Evolutionary conservation across 1,140 invertebrate species (phyloP), one percentile per base, ranked within the genome.

Genomic region (Mactra quadrangularis): DNA sequence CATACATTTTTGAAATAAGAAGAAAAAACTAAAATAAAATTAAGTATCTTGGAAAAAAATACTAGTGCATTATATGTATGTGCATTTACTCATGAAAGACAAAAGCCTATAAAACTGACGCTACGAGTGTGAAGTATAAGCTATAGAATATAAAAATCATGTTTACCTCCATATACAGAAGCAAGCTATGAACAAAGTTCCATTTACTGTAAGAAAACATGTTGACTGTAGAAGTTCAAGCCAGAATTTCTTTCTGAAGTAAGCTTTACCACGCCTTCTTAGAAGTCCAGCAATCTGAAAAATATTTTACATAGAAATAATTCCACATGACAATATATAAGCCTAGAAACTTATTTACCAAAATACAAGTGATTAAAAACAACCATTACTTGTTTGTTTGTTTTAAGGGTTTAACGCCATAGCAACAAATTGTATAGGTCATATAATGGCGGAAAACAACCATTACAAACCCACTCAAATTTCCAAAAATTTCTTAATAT

Each of bases 151-250:
- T 41, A 41, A 41, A 6, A 52, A 17, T 66, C 60, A 57, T 88
- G 62, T 87, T n/a, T 94, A 95, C 95, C 95, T 94, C 82, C 95
- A 89, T 35, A 92, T 72, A 91, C 96, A 97, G 86, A 96, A 94
- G 86, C 95, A 95, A 50, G 95, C 87, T 4, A 96, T 95, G 91
- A 96, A 97, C 11, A 95, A 93, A 91, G 96, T 96, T 38, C 94
- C 95, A 93, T 96, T 96, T 86, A 95, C 95, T 41, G 95, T 95
- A 27, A 97, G 92, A 91, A 97, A 97, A 0, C 95, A 94, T 0
- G 96, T 95, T 0, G 96, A 97, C 90, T 96, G 95, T 3, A 96
- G 79, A 60, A 96, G 96, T 57, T 96, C 95, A 31, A 94, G 88
- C 1, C 96, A 53, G 1, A 95, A 95, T 89, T 94, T 95, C 86